Percentiles rank a stretch among this genome's conserved stretches.
These are phyloP conservation scores for Leptinotarsa tumamoca DNA, from an alignment of 2,888 invertebrate species.

Conservation along the genomic window DNA sequence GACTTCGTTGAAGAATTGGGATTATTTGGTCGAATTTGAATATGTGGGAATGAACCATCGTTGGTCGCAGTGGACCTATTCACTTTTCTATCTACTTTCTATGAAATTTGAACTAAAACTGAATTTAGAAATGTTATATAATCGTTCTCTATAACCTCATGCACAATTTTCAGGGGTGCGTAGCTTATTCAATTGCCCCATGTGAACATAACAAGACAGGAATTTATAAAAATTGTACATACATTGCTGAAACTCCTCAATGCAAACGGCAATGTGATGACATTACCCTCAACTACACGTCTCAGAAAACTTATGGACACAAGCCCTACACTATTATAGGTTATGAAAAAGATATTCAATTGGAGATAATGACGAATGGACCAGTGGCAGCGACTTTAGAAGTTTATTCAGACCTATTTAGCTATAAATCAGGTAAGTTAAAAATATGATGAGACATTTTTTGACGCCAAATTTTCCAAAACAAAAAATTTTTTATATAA, in stretches of 20 bases:
- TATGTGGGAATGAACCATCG: too few relatives aligned
- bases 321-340: conserved; percentile 25
- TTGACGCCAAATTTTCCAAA: neutral
- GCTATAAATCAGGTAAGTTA: conserved; percentile 82
- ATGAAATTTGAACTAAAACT: too few relatives aligned
- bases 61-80: too few relatives aligned
- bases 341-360: conserved; percentile 75
- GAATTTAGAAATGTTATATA: neutral
- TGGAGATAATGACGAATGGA: conserved; percentile 83
- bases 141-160: neutral
- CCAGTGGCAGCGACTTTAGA: conserved; percentile 88
- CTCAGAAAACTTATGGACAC: conserved; percentile 3
- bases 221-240: conserved; percentile 13
- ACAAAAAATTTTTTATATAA: neutral
- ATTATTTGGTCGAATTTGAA: too few relatives aligned
- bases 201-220: conserved; percentile 34
- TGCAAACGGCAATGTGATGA: conserved; percentile 29
- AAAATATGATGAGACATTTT: neutral
- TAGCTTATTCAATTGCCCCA: conserved; percentile 32
- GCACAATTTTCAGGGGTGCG: conserved; percentile 32
- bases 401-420: conserved; percentile 83
- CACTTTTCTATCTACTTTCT: too few relatives aligned
- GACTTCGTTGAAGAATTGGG: too few relatives aligned
- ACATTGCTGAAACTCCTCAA: conserved; percentile 9
- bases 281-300: conserved; percentile 54